A percentile compares a stretch with the other conserved stretches of the same genome.
phyloP scores from a whole-genome alignment of 2,113 vertebrate genomes.

The Odontesthes bonariensis region DNA sequence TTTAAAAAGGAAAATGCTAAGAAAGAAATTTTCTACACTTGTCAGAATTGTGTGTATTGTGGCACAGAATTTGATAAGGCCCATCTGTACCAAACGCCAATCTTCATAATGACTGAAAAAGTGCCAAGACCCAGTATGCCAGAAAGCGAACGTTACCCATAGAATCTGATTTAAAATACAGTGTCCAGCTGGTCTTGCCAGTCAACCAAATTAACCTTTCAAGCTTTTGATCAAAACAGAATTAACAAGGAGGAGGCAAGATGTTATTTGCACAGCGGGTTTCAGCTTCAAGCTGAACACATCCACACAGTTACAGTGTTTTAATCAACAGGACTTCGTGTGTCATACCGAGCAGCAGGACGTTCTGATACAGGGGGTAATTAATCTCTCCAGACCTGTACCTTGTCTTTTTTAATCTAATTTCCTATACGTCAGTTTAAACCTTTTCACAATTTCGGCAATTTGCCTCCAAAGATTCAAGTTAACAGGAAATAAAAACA shows the following conservation, averaged over 20 bases:
- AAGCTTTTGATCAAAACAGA: conserved; percentile 80
- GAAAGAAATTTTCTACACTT: not conserved
- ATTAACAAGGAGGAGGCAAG: conserved; percentile 69
- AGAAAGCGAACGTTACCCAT: conserved; percentile 30
- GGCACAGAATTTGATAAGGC: not conserved
- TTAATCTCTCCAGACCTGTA: conserved; percentile 47
- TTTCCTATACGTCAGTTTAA: conserved; percentile 9
- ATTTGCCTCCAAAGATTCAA: conserved; percentile 7
- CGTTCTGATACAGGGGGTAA: conserved; percentile 31
- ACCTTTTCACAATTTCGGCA: conserved; percentile 3
- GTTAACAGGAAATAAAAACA: not conserved
- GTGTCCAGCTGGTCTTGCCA: conserved; percentile 75
- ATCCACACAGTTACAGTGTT: conserved; percentile 37
- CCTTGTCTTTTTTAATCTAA: not conserved
- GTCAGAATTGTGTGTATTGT: not conserved
- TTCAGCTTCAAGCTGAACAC: conserved; percentile 36
- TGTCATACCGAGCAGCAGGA: conserved; percentile 49
- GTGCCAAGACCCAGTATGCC: conserved; percentile 33
- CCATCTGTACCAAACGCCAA: not conserved
- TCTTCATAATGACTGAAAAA: conserved; percentile 51
- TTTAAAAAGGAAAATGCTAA: not conserved
- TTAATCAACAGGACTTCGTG: conserved; percentile 54
- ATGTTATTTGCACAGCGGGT: conserved; percentile 62
- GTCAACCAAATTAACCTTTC: conserved; percentile 72
- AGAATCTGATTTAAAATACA: conserved; percentile 71